Evolutionary conservation across 92 coral and sea anemone species (phyloP).

Genomic region (Plumapathes pennacea): DNA sequence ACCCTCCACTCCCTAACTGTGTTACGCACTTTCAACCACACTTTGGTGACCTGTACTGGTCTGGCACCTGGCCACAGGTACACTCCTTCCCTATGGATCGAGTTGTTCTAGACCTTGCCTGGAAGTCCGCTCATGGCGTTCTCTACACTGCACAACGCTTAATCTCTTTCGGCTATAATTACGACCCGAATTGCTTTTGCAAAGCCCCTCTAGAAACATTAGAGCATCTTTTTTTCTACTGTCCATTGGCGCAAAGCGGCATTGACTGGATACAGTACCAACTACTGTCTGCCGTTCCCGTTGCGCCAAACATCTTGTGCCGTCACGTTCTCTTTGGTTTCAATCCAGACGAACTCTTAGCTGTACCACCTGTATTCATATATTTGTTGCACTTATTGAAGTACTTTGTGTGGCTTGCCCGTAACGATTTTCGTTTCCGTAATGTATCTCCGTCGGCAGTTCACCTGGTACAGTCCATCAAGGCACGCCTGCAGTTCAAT

Average conservation of each 20-base stretch:
- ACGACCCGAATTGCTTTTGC: constrained; percentile 2
- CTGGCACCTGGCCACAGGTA: constrained; percentile 8
- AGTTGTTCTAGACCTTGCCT: neutral
- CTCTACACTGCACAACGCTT: constrained; percentile 2
- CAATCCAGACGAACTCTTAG: neutral
- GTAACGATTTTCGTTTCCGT: constrained; percentile 24
- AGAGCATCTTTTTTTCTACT: constrained; percentile 10
- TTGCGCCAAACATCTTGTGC: neutral
- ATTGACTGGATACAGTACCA: neutral
- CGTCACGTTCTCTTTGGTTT: constrained; percentile 24
- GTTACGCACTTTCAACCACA: neutral
- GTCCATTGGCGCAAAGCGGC: neutral
- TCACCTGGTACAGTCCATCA: neutral
- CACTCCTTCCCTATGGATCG: constrained; percentile 4
- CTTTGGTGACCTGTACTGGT: constrained; percentile 8
- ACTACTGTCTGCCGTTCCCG: neutral
- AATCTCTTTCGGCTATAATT: neutral
- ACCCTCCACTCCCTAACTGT: neutral
- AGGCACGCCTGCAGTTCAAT: neutral
- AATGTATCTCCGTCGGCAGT: neutral
- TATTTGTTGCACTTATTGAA: neutral
- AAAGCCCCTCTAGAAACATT: neutral
- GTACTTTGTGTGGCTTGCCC: constrained; percentile 5
- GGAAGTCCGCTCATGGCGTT: constrained; percentile 2
- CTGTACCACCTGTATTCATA: constrained; percentile 6